Conservation (phyloP, 2,797 vertebrate species). For the Semaprochilodus insignis region DNA sequence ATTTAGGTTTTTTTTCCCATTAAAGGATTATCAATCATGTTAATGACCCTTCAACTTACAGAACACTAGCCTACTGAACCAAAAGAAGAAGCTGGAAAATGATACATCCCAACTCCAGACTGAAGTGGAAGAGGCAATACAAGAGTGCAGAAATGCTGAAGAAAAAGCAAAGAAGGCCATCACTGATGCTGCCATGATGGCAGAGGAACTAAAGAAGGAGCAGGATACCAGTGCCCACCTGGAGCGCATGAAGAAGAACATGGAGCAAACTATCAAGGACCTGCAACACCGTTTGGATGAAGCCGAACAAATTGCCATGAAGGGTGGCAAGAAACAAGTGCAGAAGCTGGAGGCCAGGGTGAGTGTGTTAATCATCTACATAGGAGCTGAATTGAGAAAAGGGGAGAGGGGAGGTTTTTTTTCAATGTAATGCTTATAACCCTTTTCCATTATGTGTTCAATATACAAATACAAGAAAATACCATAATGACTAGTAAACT, state of each 20-base stretch:
- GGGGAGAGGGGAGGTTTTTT: no score
- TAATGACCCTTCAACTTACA: constrained; percentile 60
- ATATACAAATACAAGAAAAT: no score
- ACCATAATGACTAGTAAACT: no score
- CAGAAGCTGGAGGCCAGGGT: constrained; percentile 88
- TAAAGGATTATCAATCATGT: constrained; percentile 29
- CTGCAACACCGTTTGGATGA: constrained; percentile 85
- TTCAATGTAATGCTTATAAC: no score
- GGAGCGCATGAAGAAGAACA: constrained; percentile 87
- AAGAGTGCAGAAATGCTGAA: constrained; percentile 88
- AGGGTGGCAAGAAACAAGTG: constrained; percentile 88
- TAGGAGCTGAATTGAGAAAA: no score
- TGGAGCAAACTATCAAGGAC: constrained; percentile 86
- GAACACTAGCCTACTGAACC: not conserved
- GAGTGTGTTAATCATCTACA: constrained; percentile 31
- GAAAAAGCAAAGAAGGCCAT: constrained; percentile 94
- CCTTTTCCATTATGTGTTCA: no score
- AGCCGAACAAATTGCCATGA: constrained; percentile 88
- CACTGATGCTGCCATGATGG: constrained; percentile 94
- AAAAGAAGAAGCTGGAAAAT: not conserved
- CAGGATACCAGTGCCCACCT: constrained; percentile 79
- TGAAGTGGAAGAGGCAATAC: constrained; percentile 83
- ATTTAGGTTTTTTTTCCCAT: not conserved
- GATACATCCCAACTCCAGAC: not conserved
- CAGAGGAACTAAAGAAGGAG: constrained; percentile 87